Conservation (phyloP, 2,113 vertebrate species). For the Myotis davidii region DNA sequence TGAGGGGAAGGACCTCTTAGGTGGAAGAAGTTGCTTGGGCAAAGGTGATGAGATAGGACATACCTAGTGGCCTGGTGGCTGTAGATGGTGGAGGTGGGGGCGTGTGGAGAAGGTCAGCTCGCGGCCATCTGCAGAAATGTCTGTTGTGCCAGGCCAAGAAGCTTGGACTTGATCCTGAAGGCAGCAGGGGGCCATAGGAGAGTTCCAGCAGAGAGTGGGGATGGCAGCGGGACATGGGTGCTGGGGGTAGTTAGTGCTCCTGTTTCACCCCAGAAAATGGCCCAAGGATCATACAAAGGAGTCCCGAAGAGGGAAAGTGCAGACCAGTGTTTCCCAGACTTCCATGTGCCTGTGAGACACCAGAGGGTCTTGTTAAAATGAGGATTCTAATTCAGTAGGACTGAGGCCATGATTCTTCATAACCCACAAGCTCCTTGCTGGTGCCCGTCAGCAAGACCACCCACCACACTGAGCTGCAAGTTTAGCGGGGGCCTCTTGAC, state of each 20-base stretch:
- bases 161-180: background rate
- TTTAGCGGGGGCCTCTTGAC: background rate
- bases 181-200: background rate
- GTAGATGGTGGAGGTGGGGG: background rate
- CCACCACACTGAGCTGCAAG: background rate
- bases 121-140: background rate
- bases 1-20: background rate
- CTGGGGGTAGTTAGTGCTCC: background rate
- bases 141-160: background rate
- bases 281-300: background rate
- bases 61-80: background rate
- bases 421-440: background rate
- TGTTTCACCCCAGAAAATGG: background rate
- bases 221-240: background rate
- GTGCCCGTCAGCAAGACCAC: rapidly evolving
- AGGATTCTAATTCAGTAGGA: background rate
- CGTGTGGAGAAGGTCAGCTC: background rate
- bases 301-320: background rate
- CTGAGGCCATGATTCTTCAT: background rate
- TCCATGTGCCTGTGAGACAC: background rate
- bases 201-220: background rate
- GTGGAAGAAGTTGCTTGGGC: background rate
- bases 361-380: background rate
- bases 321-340: background rate
- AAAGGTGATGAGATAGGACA: background rate